Conservation (phyloP, 2,888 invertebrate genomes). For the Brenthis ino region DNA sequence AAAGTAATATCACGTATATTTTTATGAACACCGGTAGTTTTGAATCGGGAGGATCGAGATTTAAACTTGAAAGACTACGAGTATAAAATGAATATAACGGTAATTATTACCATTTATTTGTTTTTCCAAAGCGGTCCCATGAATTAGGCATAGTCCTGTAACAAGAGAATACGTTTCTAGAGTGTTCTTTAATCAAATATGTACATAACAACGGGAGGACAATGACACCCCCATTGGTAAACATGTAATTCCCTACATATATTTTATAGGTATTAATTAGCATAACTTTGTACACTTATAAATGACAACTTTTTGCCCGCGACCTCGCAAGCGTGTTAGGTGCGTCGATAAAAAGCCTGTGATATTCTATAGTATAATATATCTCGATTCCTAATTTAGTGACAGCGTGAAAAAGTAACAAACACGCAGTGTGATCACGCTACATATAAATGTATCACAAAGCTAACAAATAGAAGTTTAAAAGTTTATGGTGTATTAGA, state of each 20-base stretch:
- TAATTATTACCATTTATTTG: slow-evolving; percentile 53
- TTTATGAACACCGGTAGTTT: background rate
- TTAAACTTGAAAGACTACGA: slow-evolving; percentile 28
- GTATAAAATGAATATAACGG: slow-evolving; percentile 48
- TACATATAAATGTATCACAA: no score
- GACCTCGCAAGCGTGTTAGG: no score
- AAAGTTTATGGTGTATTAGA: no score
- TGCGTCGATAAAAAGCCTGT: background rate
- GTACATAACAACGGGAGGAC: slow-evolving; percentile 23
- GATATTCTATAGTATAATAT: no score
- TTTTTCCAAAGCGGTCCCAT: slow-evolving; percentile 50
- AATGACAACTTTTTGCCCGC: background rate
- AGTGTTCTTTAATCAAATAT: slow-evolving; percentile 16
- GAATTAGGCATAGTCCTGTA: slow-evolving; percentile 44
- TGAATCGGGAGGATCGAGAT: background rate
- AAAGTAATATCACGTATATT: slow-evolving; percentile 32
- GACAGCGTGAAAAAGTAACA: no score
- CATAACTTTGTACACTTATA: background rate
- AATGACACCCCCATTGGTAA: slow-evolving; percentile 29
- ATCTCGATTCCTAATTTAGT: no score
- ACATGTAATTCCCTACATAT: slow-evolving; percentile 16
- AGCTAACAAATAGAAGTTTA: no score
- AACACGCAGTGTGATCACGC: no score
- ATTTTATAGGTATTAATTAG: slow-evolving; percentile 3
- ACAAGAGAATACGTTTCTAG: slow-evolving; percentile 22